Base-by-base conservation (phyloP, 35 echinoderm and acorn worm genomes). In the Apostichopus parvimensis region DNA sequence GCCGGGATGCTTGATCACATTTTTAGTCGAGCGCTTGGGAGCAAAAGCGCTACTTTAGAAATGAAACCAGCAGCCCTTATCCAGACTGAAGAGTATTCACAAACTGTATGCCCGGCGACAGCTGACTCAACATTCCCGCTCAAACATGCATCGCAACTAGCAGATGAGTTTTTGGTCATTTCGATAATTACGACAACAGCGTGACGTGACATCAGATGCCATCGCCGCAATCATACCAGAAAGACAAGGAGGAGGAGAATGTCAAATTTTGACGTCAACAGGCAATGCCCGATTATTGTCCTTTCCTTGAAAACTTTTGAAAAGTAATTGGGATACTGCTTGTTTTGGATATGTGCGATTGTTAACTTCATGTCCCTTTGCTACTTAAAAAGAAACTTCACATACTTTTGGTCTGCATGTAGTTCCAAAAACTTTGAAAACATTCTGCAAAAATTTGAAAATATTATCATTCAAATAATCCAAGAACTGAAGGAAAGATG, bases 161-260 rank as follows among this genome's bases (percentile, higher is more conserved):
- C 64, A 68, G 64, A 68, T 68, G 64, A 68, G 64, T 68, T 68
- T 68, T 68, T 68, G 64, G 64, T 68, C 64, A 68, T 68, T 68
- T 68, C 17, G 64, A 68, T 68, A 68, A 68, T 68, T 68, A 68
- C 64, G 18, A 68, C 64, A 68, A 68, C 64, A 68, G 11, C 18
- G 64, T 68, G 64, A 68, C 64, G 64, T 68, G 64, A 68, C 64
- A 45, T 45, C 34, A 68, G 64, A 17, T 14, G 64, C 64, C 64
- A 68, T 68, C 11, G 11, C 11, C 11, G 3, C 18, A 13, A 68
- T 68, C 3, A 18, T 68, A 68, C 64, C 64, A 68, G 64, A 14
- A 11, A 68, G 11, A 68, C 11, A 17, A 18, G 18, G 18, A 14
- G 64, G 11, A 68, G 64, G 64, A 45, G 34, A 45, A 45, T 45